These are phyloP conservation scores for Calyptomena viridis DNA, from an alignment of 2,113 vertebrate species.

Conservation along the genomic window DNA sequence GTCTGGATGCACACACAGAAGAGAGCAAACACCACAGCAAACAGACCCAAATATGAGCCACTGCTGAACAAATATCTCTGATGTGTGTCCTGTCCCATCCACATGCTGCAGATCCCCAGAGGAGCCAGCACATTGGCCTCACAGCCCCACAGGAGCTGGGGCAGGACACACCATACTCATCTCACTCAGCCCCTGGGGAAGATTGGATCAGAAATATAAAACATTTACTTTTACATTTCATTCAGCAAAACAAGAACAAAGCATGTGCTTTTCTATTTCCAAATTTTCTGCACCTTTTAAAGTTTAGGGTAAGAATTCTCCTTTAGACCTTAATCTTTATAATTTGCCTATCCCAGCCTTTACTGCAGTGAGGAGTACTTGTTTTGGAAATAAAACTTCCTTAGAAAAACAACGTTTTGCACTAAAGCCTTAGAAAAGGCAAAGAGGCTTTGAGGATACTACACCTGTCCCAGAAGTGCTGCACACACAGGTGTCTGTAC, in stretches of 20 bases:
- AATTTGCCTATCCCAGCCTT: neutral
- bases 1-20: neutral
- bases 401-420: neutral
- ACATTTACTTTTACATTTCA: neutral
- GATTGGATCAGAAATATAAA: neutral
- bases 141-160: neutral
- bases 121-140: neutral
- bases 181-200: neutral
- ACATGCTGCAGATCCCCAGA: accelerated
- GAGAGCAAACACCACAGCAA: neutral
- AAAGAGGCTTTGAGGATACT: neutral
- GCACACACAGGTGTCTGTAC: neutral
- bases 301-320: neutral
- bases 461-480: neutral
- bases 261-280: neutral
- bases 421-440: neutral
- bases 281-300: neutral
- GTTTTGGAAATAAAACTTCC: neutral
- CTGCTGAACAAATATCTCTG: neutral
- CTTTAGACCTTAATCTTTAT: neutral
- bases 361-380: neutral
- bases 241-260: neutral
- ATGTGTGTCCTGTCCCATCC: neutral
- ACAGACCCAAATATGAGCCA: accelerated
- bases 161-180: neutral